Base-by-base conservation (phyloP, 2,888 invertebrate species). In the Pollenia amentaria region DNA sequence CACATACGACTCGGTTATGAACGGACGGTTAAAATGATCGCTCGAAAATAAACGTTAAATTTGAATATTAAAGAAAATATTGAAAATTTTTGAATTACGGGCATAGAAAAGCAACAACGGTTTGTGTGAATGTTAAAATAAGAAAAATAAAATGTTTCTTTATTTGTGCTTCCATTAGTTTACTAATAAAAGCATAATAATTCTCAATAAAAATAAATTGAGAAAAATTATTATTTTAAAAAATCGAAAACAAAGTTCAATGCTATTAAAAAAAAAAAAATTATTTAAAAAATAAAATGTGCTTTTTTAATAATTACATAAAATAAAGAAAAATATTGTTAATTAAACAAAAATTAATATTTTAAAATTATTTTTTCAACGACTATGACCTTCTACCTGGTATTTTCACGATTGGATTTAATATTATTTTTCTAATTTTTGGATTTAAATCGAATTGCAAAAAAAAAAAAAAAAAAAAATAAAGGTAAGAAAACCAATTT, bases 41-140 rank as follows among this genome's bases (percentile, higher is more conserved):
- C 77, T 75, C 11, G 42, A 64, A 80, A 82, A 73, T 84, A 72
- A 84, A 64, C 83, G 86, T 87, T 87, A 84, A 83, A 65, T 83
- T 87, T 76, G 21, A 83, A 85, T 9, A 29, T 29, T 29, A 67
- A 67, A 60, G 18, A 78, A 51, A 53, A 57, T 42, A 64, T 12
- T 42, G 38, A 72, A 40, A 29, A 60, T 70, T 57, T 70, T 55
- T 57, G 55, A 76, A 48, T 70, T 53, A 62, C 21, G 46, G 10
- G 14, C 10, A 18, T 18, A 46, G 18, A 70, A 72, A 67, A 76
- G 3, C 18, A 48, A 55, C 14, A 57, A 62, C 77, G 77, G 65
- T 82, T 85, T 55, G 72, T 82, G 73, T 73, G 10, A 79, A 51
- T 69, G 42, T 16, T 62, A 48, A 42, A 40, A 48, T 29, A 42